phyloP scores from a whole-genome alignment of 2,888 invertebrate genomes.

The Dastarcus helophoroides region DNA sequence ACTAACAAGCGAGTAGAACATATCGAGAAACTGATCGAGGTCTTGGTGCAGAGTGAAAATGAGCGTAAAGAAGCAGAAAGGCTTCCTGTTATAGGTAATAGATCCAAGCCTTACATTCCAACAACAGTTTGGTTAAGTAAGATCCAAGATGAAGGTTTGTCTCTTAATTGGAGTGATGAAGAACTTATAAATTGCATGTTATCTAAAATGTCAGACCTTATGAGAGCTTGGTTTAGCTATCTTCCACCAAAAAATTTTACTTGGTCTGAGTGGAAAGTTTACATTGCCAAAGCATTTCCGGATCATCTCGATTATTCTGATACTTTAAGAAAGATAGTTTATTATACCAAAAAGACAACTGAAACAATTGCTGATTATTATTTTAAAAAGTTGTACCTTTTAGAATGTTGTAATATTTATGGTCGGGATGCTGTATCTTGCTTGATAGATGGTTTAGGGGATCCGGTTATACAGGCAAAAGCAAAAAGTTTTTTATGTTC shows the following conservation, averaged over 20 bases:
- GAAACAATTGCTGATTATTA: neutral
- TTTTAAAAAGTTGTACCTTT: constrained; percentile 1
- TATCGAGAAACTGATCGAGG: no score
- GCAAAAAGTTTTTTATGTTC: neutral
- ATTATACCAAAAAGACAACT: neutral
- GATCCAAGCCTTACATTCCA: neutral
- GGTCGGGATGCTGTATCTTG: constrained; percentile 2
- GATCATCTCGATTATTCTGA: neutral
- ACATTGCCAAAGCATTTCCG: neutral
- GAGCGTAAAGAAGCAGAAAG: no score
- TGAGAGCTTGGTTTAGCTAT: neutral
- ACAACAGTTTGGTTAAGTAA: neutral
- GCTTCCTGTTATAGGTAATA: no score
- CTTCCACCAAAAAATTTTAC: neutral
- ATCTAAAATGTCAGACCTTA: neutral
- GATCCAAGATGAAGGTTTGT: constrained; percentile 1
- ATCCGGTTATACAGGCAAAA: neutral
- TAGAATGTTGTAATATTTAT: neutral
- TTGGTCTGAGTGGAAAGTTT: neutral
- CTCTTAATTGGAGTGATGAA: constrained; percentile 1
- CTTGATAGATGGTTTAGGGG: neutral
- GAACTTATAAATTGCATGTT: neutral
- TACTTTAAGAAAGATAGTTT: neutral
- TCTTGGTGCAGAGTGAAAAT: no score
- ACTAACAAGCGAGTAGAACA: no score